Percentiles rank a stretch among this genome's conserved stretches.
These are phyloP conservation scores for Bombus cullumanus DNA, from an alignment of 1,140 invertebrate species.

Conservation along the genomic window DNA sequence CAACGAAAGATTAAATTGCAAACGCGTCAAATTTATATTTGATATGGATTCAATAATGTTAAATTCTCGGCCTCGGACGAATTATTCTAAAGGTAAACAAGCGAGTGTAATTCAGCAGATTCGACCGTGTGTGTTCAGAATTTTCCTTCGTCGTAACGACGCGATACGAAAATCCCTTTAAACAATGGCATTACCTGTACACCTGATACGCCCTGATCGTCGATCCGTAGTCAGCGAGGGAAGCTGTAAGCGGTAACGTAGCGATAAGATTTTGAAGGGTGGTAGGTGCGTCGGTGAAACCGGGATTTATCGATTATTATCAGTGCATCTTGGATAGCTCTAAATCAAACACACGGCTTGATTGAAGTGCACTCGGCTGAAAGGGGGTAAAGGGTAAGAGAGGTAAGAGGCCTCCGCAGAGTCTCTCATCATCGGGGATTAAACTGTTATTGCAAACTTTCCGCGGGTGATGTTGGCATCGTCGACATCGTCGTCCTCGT, in stretches of 20 bases:
- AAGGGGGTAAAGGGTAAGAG: conserved; percentile 68
- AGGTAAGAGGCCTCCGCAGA: conserved; percentile 52
- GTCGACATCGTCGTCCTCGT: conserved; percentile 15
- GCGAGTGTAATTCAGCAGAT: not conserved
- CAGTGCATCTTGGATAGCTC: conserved; percentile 67
- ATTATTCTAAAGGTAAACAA: not conserved
- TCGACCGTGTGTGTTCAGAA: not conserved
- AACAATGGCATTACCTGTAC: not conserved
- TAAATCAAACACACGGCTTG: conserved; percentile 72
- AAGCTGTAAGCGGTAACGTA: not conserved
- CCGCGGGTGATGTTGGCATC: conserved; percentile 49
- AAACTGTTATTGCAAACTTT: conserved; percentile 78
- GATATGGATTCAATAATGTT: not conserved
- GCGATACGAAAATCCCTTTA: not conserved
- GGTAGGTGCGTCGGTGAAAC: conserved; percentile 19
- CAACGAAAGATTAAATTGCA: not conserved
- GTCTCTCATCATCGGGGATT: conserved; percentile 78
- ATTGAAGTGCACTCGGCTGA: conserved; percentile 72
- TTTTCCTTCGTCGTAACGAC: not conserved
- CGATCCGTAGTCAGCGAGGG: not conserved
- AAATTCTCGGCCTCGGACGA: not conserved
- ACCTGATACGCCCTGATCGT: not conserved
- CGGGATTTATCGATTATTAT: conserved; percentile 69
- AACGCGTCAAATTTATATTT: too few species aligned
- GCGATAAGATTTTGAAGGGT: conserved; percentile 20